These are phyloP conservation scores for Sterna hirundo DNA, from an alignment of 2,113 vertebrate species.

Conservation along the genomic window DNA sequence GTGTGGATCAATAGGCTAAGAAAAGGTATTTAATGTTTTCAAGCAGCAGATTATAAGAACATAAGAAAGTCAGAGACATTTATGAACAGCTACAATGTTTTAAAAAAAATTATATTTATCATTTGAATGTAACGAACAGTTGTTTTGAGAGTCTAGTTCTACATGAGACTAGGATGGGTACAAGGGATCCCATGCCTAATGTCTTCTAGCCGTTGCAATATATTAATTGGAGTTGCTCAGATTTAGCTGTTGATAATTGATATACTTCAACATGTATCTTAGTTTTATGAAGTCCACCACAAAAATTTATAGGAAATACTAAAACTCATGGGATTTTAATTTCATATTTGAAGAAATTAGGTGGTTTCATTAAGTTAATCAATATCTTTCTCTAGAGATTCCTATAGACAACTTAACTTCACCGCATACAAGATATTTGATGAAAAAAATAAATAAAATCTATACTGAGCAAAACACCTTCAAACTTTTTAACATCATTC, in stretches of 20 bases:
- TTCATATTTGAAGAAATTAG: neutral
- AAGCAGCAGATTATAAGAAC: neutral
- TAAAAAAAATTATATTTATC: neutral
- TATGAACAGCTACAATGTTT: neutral
- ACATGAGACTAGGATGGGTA: neutral
- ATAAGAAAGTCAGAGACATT: neutral
- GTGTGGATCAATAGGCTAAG: neutral
- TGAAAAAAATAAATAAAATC: neutral
- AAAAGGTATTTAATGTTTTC: neutral
- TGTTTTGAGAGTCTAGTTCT: neutral
- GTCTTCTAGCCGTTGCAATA: neutral
- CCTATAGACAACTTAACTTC: neutral
- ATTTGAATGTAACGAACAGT: neutral
- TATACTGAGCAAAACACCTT: neutral
- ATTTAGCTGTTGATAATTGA: neutral
- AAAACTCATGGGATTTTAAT: neutral
- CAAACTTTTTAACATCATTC: neutral
- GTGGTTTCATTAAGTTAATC: neutral
- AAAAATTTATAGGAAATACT: neutral
- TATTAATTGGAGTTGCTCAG: neutral
- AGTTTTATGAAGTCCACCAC: neutral
- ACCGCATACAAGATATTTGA: neutral
- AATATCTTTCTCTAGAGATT: neutral
- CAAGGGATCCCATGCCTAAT: neutral
- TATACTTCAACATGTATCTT: neutral